A percentile compares a stretch with the other conserved stretches of the same genome.
These are phyloP conservation scores for Macropodus opercularis DNA, from an alignment of 2,797 vertebrate genomes.

Conservation along the genomic window DNA sequence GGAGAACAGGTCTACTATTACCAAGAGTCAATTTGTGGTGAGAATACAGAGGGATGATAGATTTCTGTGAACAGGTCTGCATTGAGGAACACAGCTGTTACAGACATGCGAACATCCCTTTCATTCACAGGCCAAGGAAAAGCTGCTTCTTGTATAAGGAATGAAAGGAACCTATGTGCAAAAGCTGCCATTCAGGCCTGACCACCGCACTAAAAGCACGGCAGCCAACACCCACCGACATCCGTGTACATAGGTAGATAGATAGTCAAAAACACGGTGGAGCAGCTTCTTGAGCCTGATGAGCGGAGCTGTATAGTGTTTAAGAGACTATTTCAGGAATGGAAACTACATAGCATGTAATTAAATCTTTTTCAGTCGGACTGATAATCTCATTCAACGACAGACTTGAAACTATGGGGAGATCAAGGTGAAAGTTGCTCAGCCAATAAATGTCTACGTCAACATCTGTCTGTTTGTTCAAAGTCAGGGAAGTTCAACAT, in stretches of 20 bases:
- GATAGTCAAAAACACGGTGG: slow-evolving; percentile 3
- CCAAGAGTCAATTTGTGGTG: not conserved
- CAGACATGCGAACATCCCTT: not conserved
- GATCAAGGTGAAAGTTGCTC: not conserved
- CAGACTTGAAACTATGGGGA: not conserved
- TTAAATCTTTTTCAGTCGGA: not conserved
- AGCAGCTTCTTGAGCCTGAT: too few species aligned
- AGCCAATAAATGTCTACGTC: not conserved
- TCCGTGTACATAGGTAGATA: slow-evolving; percentile 18
- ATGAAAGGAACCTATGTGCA: slow-evolving; percentile 60
- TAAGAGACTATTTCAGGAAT: too few species aligned
- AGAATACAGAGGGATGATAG: not conserved
- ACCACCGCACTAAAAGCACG: slow-evolving; percentile 11
- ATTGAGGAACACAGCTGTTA: not conserved
- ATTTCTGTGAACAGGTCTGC: not conserved
- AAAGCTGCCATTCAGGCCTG: slow-evolving; percentile 30
- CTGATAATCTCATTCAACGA: not conserved
- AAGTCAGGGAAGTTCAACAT: slow-evolving; percentile 7
- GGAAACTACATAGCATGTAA: too few species aligned
- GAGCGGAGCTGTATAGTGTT: too few species aligned
- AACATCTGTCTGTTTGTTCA: slow-evolving; percentile 6
- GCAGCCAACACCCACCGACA: slow-evolving; percentile 50
- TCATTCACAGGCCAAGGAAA: slow-evolving; percentile 7
- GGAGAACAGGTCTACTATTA: not conserved
- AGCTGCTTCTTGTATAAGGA: slow-evolving; percentile 15